These are phyloP conservation scores for Serrognathus titanus DNA, from an alignment of 2,888 invertebrate genomes.

Conservation along the genomic window DNA sequence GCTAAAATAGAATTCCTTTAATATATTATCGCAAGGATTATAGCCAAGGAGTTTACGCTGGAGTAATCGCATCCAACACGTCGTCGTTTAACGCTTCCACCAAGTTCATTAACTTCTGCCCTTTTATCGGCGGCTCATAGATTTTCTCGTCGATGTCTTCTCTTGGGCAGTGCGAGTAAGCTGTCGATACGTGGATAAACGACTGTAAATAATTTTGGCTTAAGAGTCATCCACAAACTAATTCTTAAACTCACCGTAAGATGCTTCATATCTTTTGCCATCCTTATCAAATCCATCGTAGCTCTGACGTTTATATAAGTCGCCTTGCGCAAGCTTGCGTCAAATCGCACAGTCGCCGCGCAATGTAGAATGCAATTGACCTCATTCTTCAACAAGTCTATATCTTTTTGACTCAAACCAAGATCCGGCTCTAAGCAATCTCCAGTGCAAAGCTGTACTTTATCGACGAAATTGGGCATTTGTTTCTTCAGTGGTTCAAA, in stretches of 20 bases:
- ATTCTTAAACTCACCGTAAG: conserved; percentile 53
- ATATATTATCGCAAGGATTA: too few species aligned
- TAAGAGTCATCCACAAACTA: background rate
- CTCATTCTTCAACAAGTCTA: conserved; percentile 19
- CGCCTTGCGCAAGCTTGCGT: conserved; percentile 64
- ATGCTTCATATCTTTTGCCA: conserved; percentile 40
- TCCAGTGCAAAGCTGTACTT: conserved; percentile 32
- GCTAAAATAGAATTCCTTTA: conserved; percentile 46
- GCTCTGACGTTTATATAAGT: conserved; percentile 67
- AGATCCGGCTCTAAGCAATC: conserved; percentile 22
- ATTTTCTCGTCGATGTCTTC: conserved; percentile 77
- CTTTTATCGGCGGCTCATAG: conserved; percentile 79
- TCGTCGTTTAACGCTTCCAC: conserved; percentile 78
- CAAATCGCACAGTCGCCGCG: conserved; percentile 69
- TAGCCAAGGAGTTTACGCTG: conserved; percentile 47
- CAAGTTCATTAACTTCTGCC: conserved; percentile 69
- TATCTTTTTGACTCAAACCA: conserved; percentile 11
- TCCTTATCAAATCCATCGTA: conserved; percentile 57
- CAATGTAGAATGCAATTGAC: background rate
- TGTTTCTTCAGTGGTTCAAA: conserved; percentile 11
- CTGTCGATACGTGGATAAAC: conserved; percentile 80
- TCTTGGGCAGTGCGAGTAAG: conserved; percentile 86
- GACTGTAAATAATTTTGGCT: conserved; percentile 47
- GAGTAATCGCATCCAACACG: conserved; percentile 61
- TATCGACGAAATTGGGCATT: conserved; percentile 18